phyloP scores from a whole-genome alignment of 2,797 vertebrate genomes.

The Phylloscopus collybita region DNA sequence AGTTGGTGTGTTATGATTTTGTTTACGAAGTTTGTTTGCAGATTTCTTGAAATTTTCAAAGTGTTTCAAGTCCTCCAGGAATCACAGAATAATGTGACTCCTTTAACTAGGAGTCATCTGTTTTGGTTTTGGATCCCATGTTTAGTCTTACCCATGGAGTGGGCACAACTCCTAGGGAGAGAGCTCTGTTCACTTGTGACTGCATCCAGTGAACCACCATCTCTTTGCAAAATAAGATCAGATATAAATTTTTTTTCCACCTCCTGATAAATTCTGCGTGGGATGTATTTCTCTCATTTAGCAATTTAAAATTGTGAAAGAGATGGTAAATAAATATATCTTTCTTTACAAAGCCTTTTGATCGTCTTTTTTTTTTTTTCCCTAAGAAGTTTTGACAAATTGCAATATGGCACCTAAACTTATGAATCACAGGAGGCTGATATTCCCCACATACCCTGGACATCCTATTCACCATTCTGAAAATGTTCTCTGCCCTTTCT shows the following conservation, averaged over 20 bases:
- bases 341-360: neutral
- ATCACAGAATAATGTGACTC: neutral
- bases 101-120: neutral
- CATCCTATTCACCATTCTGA: neutral
- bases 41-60: neutral
- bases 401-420: neutral
- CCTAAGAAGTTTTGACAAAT: neutral
- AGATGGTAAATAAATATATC: neutral
- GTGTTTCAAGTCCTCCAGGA: neutral
- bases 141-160: neutral
- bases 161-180: neutral
- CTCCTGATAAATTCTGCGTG: neutral
- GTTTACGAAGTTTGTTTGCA: neutral
- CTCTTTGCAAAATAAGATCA: neutral
- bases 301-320: neutral
- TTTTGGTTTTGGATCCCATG: rapidly evolving
- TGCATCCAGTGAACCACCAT: neutral
- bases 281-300: neutral
- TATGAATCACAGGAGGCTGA: neutral
- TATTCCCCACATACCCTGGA: neutral
- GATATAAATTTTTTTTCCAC: neutral
- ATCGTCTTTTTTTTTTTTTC: neutral
- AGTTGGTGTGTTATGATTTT: neutral
- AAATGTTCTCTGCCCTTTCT: neutral
- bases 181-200: neutral